Conservation (phyloP, 2,888 invertebrate genomes). For the Caenorhabditis sulstoni region DNA sequence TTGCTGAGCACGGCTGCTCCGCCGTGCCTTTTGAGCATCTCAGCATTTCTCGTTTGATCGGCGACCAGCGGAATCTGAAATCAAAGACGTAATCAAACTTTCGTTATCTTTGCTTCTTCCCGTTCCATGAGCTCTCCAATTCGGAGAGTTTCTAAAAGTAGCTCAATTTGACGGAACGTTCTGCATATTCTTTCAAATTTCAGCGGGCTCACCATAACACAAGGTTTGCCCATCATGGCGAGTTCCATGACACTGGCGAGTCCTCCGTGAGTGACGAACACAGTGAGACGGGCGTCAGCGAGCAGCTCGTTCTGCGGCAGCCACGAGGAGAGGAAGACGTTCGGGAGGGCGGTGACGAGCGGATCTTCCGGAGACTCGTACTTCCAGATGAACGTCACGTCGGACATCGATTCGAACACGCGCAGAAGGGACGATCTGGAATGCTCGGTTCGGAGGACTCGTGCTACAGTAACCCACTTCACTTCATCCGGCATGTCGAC, state of each 20-base stretch:
- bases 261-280: slow-evolving; percentile 63
- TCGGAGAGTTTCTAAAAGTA: too few relatives aligned
- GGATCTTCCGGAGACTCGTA: slow-evolving; percentile 56
- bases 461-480: slow-evolving; percentile 7
- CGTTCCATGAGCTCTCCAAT: too few relatives aligned
- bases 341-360: slow-evolving; percentile 27
- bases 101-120: too few relatives aligned
- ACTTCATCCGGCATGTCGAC: slow-evolving; percentile 13
- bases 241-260: slow-evolving; percentile 48
- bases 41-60: slow-evolving; percentile 45
- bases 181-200: too few relatives aligned
- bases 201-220: slow-evolving; percentile 24
- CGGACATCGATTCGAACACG: slow-evolving; percentile 54
- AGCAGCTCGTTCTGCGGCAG: slow-evolving; percentile 69
- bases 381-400: slow-evolving; percentile 68
- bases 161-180: too few relatives aligned
- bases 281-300: slow-evolving; percentile 44
- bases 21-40: slow-evolving; percentile 37
- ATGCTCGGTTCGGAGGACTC: too few relatives aligned
- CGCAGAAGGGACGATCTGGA: slow-evolving; percentile 51
- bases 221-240: slow-evolving; percentile 32
- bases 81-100: too few relatives aligned
- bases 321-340: slow-evolving; percentile 65
- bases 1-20: slow-evolving; percentile 28
- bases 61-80: slow-evolving; percentile 35